Evolutionary conservation across 1,140 invertebrate genomes (phyloP).

Genomic region (Oryctes rhinoceros): DNA sequence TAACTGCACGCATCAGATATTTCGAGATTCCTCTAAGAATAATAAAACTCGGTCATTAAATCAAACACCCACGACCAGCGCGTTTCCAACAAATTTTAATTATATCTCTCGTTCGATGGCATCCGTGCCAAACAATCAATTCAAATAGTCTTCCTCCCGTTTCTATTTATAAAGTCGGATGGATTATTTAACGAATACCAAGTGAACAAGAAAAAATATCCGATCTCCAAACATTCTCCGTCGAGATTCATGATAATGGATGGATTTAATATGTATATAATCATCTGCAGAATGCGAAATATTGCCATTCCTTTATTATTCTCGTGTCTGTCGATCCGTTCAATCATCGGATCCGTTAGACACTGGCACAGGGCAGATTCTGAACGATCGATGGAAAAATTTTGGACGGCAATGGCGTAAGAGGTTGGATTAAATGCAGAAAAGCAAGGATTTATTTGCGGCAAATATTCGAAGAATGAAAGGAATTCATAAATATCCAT

Average conservation of each 20-base stretch:
- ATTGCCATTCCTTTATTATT: background rate
- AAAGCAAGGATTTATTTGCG: background rate
- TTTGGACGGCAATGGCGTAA: background rate
- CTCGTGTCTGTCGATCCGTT: no score
- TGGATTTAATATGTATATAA: background rate
- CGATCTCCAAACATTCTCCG: slow-evolving; percentile 25
- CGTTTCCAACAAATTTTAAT: slow-evolving; percentile 35
- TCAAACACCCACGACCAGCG: slow-evolving; percentile 32
- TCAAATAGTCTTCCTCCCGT: slow-evolving; percentile 26
- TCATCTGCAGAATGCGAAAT: background rate
- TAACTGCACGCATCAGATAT: slow-evolving; percentile 35
- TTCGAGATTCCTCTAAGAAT: slow-evolving; percentile 33
- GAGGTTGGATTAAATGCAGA: background rate
- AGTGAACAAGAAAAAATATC: slow-evolving; percentile 32
- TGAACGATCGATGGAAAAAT: background rate
- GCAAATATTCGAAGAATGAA: background rate
- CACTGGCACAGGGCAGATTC: no score
- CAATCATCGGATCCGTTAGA: no score
- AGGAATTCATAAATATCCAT: background rate
- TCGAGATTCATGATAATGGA: slow-evolving; percentile 10
- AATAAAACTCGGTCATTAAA: slow-evolving; percentile 33
- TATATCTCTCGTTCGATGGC: slow-evolving; percentile 35
- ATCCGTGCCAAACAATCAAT: slow-evolving; percentile 35
- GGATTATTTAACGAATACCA: slow-evolving; percentile 32
- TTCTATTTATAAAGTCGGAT: slow-evolving; percentile 35